Evolutionary conservation across 2,888 invertebrate genomes (phyloP), one percentile per base, ranked within the genome.

Genomic region (Meganola albula): DNA sequence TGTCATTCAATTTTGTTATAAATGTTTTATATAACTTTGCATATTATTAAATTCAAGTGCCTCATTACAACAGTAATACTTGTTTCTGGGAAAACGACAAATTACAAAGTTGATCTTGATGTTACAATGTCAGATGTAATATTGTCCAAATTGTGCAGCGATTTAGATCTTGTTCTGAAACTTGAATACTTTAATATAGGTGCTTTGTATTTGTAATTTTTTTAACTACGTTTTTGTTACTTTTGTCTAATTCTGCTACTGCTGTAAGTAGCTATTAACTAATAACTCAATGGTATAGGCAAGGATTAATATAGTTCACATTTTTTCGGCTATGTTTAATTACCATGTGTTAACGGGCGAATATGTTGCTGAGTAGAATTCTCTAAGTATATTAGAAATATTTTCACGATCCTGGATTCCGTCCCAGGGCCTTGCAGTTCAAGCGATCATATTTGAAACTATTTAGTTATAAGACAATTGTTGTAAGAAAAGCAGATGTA

Each of bases 81-180:
- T 44, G 40, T 53, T 72, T 70, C 74, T 72, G 74, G 58, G 78
- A 77, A 78, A 70, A 72, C 53, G 50, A 62, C 74, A 66, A 74
- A 79, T 76, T 75, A 74, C 60, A 63, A 77, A 74, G 71, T 65
- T 65, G 58, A 71, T 71, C 75, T 53, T 64, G 68, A 67, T 72
- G 51, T 58, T 35, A 50, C 50, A 63, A 64, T 44, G 46, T 44
- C 49, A 38, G 42, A 46, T 44, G 43, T 53, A 52, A 53, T 57
- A 53, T 51, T 55, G 48, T 63, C 57, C 47, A 63, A 66, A 54
- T 55, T 65, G 61, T 66, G 51, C 52, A 38, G 37, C 56, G 66
- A 63, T 66, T 59, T 44, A 44, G 58, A 70, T 73, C 62, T 66
- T 33, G 31, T 37, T 40, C 18, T 21, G 31, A 29, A 12, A 25